A percentile compares a stretch with the other conserved stretches of the same genome.
phyloP scores from a whole-genome alignment of 2,797 vertebrate genomes.

The Ibycter americanus region DNA sequence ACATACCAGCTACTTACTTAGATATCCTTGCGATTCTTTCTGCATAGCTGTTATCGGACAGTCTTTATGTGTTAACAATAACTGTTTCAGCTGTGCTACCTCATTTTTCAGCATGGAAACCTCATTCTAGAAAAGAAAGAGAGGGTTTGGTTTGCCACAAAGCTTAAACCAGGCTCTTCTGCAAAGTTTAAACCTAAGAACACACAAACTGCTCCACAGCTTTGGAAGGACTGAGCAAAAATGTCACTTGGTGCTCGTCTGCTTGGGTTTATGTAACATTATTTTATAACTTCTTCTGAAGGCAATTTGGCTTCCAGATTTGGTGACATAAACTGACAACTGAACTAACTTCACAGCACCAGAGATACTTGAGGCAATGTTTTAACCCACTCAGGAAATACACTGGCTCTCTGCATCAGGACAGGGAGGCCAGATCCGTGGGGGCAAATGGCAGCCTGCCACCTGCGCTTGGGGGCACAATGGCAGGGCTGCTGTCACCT shows the following conservation, averaged over 20 bases:
- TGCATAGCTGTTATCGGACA: constrained; percentile 99
- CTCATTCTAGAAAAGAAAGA: constrained; percentile 88
- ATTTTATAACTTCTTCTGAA: background rate
- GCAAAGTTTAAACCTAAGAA: background rate
- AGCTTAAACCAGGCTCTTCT: background rate
- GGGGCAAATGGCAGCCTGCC: background rate
- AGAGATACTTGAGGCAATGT: background rate
- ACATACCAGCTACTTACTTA: constrained; percentile 89
- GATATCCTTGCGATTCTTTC: constrained; percentile 99
- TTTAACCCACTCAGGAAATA: background rate
- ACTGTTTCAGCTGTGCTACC: constrained; percentile 98
- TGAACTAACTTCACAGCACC: background rate
- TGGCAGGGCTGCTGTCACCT: background rate
- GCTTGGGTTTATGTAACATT: background rate
- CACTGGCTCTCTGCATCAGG: background rate
- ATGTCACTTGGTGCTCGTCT: background rate
- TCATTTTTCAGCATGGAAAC: constrained; percentile 99
- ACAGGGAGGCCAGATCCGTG: accelerated
- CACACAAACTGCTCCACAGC: background rate
- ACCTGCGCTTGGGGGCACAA: accelerated
- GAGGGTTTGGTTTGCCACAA: constrained; percentile 43
- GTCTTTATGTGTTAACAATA: constrained; percentile 99
- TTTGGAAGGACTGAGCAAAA: background rate
- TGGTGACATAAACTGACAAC: background rate
- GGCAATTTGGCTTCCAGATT: background rate